phyloP scores from a whole-genome alignment of 2,888 invertebrate genomes.

The Mythimna loreyi region DNA sequence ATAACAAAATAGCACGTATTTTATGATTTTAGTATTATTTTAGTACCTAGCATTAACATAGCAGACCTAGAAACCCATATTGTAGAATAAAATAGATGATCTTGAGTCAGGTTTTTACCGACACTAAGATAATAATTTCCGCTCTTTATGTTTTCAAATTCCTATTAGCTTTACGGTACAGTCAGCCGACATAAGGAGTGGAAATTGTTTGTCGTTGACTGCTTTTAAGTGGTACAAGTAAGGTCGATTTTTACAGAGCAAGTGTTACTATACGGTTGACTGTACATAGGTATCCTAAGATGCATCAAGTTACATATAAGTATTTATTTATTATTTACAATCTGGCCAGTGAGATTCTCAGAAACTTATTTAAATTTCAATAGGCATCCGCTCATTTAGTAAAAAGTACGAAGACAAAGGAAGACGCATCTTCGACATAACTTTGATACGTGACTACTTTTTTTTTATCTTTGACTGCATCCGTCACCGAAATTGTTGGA shows the following conservation, averaged over 20 bases:
- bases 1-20: neutral
- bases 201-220: neutral
- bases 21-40: constrained; percentile 16
- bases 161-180: constrained; percentile 10
- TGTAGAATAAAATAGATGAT: constrained; percentile 3
- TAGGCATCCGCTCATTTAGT: constrained; percentile 57
- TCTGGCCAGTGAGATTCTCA: constrained; percentile 43
- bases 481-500: constrained; percentile 19
- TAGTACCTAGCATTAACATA: constrained; percentile 3
- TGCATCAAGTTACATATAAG: neutral
- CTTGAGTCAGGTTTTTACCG: constrained; percentile 12
- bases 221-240: no score
- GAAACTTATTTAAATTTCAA: constrained; percentile 65
- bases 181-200: neutral
- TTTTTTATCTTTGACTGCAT: constrained; percentile 30
- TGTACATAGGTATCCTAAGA: constrained; percentile 3
- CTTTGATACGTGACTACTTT: constrained; percentile 53
- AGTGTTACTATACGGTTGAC: neutral
- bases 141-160: constrained; percentile 25
- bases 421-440: constrained; percentile 32
- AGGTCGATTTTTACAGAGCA: neutral
- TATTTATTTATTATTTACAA: constrained; percentile 17
- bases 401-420: constrained; percentile 61
- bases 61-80: constrained; percentile 7
- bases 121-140: constrained; percentile 3